Conservation (phyloP, 2,113 vertebrate genomes). For the Ageneiosus marmoratus region DNA sequence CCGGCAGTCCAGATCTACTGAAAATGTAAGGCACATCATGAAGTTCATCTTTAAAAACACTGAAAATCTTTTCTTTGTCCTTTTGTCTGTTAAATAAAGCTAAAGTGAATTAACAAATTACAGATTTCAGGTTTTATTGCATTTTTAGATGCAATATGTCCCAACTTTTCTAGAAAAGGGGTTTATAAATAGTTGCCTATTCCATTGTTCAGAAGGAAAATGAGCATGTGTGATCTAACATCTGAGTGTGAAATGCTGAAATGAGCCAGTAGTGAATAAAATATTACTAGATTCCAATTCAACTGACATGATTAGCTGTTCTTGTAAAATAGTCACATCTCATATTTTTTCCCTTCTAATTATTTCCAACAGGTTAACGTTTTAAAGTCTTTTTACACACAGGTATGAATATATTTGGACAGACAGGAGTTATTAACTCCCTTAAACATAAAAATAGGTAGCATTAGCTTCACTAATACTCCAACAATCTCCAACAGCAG, state of each 20-base stretch:
- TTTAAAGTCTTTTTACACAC: not conserved
- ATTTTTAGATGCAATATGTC: no score
- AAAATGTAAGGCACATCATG: no score
- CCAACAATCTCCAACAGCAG: not conserved
- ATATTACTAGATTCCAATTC: not conserved
- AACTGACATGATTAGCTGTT: not conserved
- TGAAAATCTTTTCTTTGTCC: no score
- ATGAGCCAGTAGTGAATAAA: not conserved
- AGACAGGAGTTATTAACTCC: not conserved
- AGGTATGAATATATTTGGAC: not conserved
- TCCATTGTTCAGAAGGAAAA: not conserved
- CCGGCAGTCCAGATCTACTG: no score
- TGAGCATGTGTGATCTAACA: conserved; percentile 1
- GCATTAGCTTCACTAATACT: not conserved
- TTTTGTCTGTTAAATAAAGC: no score
- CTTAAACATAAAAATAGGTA: not conserved
- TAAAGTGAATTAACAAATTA: no score
- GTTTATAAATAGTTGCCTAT: not conserved
- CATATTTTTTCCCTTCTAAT: not conserved
- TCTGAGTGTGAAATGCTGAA: not conserved
- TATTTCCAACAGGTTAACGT: not conserved
- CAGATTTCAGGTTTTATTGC: no score
- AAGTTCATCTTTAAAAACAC: no score
- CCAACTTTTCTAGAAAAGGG: no score
- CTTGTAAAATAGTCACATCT: not conserved